A percentile compares a stretch with the other conserved stretches of the same genome.
Conservation (phyloP, 2,888 invertebrate species). For the Pterobdella sp. region DNA sequence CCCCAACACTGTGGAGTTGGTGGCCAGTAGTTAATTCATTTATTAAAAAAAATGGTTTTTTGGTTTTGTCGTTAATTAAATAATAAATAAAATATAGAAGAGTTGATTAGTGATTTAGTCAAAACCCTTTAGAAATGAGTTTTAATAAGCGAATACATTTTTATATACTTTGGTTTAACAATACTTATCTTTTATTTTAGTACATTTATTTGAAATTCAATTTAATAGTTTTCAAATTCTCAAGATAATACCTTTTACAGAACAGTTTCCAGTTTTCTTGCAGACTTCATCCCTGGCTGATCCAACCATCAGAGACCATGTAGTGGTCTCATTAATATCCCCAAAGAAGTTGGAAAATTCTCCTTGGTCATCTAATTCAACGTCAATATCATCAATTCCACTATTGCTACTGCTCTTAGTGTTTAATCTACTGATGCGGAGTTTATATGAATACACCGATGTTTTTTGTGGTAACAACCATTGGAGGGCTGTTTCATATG, state of each 20-base stretch:
- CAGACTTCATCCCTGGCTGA: background rate
- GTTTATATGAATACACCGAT: background rate
- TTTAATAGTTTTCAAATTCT: too few relatives aligned
- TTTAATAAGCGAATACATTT: too few relatives aligned
- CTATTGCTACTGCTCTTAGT: background rate
- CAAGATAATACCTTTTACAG: background rate
- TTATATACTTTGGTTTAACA: too few relatives aligned
- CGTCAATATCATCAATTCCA: background rate
- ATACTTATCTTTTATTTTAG: too few relatives aligned
- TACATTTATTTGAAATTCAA: too few relatives aligned
- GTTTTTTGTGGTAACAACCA: slow-evolving; percentile 1
- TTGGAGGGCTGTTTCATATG: background rate
- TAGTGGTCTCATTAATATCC: slow-evolving; percentile 4
- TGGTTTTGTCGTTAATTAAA: too few relatives aligned
- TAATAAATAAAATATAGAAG: too few relatives aligned
- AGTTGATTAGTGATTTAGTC: too few relatives aligned
- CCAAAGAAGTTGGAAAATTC: background rate
- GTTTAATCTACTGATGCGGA: background rate
- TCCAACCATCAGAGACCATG: background rate
- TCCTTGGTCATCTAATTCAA: background rate
- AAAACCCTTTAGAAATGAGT: too few relatives aligned
- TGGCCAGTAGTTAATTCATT: background rate
- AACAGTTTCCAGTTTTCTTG: background rate
- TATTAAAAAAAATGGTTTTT: background rate
- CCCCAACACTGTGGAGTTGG: background rate